Conservation (phyloP, 2,113 vertebrate species). For the Alexandromys fortis region DNA sequence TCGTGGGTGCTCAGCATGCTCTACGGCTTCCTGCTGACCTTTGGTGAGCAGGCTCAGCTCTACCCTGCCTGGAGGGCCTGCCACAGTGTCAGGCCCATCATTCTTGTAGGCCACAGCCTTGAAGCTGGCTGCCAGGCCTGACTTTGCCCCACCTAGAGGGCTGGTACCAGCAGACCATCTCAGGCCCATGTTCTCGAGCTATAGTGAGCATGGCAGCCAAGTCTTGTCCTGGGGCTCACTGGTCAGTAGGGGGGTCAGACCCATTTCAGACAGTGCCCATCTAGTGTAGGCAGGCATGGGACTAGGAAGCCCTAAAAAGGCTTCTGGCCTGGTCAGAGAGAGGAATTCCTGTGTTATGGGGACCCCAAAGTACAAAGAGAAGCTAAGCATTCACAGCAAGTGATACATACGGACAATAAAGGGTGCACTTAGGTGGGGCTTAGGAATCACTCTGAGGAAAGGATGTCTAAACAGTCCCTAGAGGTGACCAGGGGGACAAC, state of each 20-base stretch:
- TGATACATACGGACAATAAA: rapidly evolving
- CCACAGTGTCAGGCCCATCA: neutral
- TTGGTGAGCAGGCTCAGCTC: constrained; percentile 86
- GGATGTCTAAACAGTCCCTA: neutral
- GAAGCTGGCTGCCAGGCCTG: neutral
- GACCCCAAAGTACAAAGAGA: neutral
- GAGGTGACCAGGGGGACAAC: neutral
- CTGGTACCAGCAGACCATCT: neutral
- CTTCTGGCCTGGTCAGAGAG: rapidly evolving
- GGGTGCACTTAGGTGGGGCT: rapidly evolving
- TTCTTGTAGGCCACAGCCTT: neutral
- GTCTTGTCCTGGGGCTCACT: neutral
- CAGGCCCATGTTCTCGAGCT: neutral
- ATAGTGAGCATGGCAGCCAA: neutral
- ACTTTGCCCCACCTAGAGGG: no score
- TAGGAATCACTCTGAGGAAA: neutral
- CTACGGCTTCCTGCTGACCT: constrained; percentile 97
- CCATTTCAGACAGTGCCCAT: neutral
- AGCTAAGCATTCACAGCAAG: rapidly evolving
- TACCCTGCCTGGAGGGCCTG: neutral
- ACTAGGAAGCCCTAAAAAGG: neutral
- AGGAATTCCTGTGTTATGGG: neutral
- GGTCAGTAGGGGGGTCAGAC: neutral
- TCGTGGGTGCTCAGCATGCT: constrained; percentile 98
- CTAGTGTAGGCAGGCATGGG: neutral